phyloP scores from a whole-genome alignment of 1,140 invertebrate genomes.

The Polypedilum vanderplanki region DNA sequence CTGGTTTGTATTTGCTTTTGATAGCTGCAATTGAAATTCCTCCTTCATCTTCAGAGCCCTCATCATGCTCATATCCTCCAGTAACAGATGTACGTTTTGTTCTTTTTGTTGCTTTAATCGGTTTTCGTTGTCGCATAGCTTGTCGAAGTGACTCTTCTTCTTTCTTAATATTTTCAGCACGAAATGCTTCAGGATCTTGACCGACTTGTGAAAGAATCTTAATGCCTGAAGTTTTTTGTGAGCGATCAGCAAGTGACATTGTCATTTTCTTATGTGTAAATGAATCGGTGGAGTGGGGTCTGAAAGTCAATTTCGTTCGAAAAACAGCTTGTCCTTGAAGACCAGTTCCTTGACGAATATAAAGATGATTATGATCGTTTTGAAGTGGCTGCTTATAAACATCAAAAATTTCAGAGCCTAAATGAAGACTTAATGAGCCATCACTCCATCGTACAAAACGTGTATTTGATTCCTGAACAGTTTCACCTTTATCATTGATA shows the following conservation, averaged over 20 bases:
- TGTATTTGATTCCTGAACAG: slow-evolving; percentile 88
- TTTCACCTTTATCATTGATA: slow-evolving; percentile 76
- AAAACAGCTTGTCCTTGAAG: slow-evolving; percentile 96
- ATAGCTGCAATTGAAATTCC: slow-evolving; percentile 88
- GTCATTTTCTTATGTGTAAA: slow-evolving; percentile 99
- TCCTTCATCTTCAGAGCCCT: slow-evolving; percentile 85
- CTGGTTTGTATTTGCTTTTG: slow-evolving; percentile 87
- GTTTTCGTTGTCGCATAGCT: slow-evolving; percentile 61
- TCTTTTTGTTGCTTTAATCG: slow-evolving; percentile 51
- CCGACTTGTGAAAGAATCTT: slow-evolving; percentile 93
- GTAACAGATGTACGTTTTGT: slow-evolving; percentile 55
- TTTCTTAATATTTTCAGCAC: slow-evolving; percentile 85
- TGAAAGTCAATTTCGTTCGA: slow-evolving; percentile 91
- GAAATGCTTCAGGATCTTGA: slow-evolving; percentile 85
- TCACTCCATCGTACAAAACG: slow-evolving; percentile 96
- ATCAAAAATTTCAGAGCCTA: slow-evolving; percentile 97
- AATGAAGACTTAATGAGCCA: slow-evolving; percentile 93
- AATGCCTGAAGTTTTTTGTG: slow-evolving; percentile 93
- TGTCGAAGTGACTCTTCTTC: slow-evolving; percentile 89
- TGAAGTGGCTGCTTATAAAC: slow-evolving; percentile 85
- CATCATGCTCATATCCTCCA: slow-evolving; percentile 52
- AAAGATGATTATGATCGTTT: slow-evolving; percentile 91
- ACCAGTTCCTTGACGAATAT: slow-evolving; percentile 95
- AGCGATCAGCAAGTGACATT: slow-evolving; percentile 90
- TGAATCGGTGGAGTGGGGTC: slow-evolving; percentile 95